Evolutionary conservation across 2,797 vertebrate species (phyloP).

Genomic region (Tamandua tetradactyla): DNA sequence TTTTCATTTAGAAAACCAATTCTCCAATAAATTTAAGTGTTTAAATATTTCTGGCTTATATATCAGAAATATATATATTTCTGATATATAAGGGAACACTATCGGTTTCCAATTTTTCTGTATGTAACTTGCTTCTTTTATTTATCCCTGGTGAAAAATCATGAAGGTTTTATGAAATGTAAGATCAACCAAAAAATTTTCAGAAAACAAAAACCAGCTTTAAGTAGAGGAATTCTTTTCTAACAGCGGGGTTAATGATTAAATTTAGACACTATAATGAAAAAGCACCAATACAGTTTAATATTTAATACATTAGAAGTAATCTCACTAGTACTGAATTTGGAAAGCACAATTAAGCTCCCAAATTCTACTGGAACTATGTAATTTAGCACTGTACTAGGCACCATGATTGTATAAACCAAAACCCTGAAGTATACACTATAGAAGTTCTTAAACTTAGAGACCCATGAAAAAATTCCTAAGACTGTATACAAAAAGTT

Average conservation of each 20-base stretch:
- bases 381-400: slow-evolving; percentile 30
- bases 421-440: neutral
- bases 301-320: slow-evolving; percentile 42
- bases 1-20: slow-evolving; percentile 30
- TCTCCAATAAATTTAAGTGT: neutral
- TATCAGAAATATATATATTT: too few relatives aligned
- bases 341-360: slow-evolving; percentile 42
- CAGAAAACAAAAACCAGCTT: neutral
- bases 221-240: neutral
- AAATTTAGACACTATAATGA: slow-evolving; percentile 42
- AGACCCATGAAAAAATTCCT: neutral
- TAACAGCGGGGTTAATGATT: slow-evolving; percentile 45
- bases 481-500: neutral
- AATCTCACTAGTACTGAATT: slow-evolving; percentile 49
- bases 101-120: neutral
- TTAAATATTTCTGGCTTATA: slow-evolving; percentile 29
- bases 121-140: neutral
- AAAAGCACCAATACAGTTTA: slow-evolving; percentile 53
- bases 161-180: slow-evolving; percentile 25
- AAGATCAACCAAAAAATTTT: slow-evolving; percentile 21
- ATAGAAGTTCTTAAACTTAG: slow-evolving; percentile 12
- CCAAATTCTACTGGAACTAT: slow-evolving; percentile 30
- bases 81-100: slow-evolving; percentile 11
- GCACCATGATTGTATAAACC: slow-evolving; percentile 14
- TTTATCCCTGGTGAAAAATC: neutral